Evolutionary conservation across 2,797 vertebrate genomes (phyloP), one percentile per base, ranked within the genome.

Genomic region (Halcyon leucocephala): DNA sequence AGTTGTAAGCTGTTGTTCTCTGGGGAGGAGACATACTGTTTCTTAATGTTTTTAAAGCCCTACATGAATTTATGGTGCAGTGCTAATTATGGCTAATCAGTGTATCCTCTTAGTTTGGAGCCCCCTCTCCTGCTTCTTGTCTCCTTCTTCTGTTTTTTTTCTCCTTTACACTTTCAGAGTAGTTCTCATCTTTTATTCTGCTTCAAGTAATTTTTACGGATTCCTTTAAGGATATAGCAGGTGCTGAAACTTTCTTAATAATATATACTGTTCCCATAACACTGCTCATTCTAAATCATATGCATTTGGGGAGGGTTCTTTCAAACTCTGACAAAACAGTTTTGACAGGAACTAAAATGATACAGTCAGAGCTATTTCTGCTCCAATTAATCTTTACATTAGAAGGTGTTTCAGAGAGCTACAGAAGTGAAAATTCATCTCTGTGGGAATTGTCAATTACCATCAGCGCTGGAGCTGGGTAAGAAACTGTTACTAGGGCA

Each of bases 321-420:
- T 79, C 55, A 64, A 91, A 49, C 17, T 82, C 46, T 76, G 58
- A 46, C 20, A 85, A 73, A 90, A 51, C n/a, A 54, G 14, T 80
- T 97, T 93, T 93, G 85, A 92, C 31, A 72, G 49, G 20, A 78
- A 22, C 14, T 42, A 14, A 70, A 90, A 66, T 67, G 21, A 31
- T 89, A 48, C 62, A 79, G 74, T 94, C 37, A 92, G 83, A 92
- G 41, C 35, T 96, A 67, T 91, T 82, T 78, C 46, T 90, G 52
- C 41, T 94, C 67, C 35, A 74, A 71, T 95, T 93, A 96, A 84
- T 64, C 44, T 92, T 91, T 95, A 60, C 14, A 49, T 94, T 91
- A 90, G 51, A 84, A 96, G 46, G 21, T 91, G 62, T 86, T 93
- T 70, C 46, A 72, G 58, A 42, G 11, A 86, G 46, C 62, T 91